Conservation (phyloP, 2,113 vertebrate genomes). For the Myrmophylax atrothorax region DNA sequence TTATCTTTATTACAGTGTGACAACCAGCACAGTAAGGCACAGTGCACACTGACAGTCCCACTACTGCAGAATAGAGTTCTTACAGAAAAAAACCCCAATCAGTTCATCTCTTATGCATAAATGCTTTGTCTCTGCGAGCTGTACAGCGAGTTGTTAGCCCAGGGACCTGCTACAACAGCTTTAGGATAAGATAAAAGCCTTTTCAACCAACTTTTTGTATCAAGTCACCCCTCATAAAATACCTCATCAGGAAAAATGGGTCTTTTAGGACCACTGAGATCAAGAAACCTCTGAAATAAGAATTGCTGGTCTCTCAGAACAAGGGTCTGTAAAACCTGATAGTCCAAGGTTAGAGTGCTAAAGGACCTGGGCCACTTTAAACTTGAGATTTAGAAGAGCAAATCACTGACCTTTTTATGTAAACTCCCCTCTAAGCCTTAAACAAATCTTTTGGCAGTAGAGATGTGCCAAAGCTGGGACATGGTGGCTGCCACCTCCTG, state of each 20-base stretch:
- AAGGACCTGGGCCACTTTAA: neutral
- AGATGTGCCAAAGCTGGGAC: neutral
- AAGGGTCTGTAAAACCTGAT: neutral
- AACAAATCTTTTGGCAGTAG: neutral
- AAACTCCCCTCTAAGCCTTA: neutral
- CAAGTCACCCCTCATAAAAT: neutral
- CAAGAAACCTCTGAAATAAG: neutral
- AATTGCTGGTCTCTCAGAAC: neutral
- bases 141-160: neutral
- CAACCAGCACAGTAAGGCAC: neutral
- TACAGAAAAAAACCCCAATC: neutral
- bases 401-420: neutral
- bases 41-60: neutral
- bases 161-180: neutral
- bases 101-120: slow-evolving; percentile 35
- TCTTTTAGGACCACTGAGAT: neutral
- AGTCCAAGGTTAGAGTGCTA: neutral
- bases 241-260: neutral
- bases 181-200: neutral
- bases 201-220: neutral
- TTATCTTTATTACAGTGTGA: slow-evolving; percentile 20
- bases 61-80: neutral
- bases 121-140: slow-evolving; percentile 24
- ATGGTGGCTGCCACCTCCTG: neutral
- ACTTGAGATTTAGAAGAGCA: neutral